These are phyloP conservation scores for Zonotrichia leucophrys DNA, from an alignment of 2,113 vertebrate genomes.

Conservation along the genomic window DNA sequence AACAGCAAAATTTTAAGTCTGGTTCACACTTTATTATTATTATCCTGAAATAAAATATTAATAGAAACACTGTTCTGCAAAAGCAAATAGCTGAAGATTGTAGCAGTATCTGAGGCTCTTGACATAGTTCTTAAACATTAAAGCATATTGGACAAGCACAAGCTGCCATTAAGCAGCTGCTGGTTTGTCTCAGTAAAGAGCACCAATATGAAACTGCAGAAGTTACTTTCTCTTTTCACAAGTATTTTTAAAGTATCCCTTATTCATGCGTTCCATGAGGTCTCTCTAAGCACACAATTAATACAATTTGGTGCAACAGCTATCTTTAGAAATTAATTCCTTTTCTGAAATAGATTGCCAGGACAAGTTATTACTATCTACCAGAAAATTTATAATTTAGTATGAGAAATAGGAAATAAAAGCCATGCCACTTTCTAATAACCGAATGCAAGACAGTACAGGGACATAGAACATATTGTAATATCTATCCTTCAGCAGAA, in stretches of 20 bases:
- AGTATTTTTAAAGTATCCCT: neutral
- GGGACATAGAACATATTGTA: neutral
- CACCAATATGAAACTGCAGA: accelerated
- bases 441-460: neutral
- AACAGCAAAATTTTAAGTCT: neutral
- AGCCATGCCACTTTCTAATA: neutral
- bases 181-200: neutral
- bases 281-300: neutral
- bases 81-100: neutral
- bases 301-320: neutral
- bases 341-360: neutral
- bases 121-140: neutral
- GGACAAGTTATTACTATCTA: neutral
- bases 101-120: neutral
- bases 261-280: accelerated
- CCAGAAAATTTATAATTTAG: neutral
- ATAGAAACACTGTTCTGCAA: neutral
- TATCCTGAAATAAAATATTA: neutral
- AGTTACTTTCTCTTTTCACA: neutral
- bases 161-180: neutral
- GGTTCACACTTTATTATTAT: neutral
- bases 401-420: neutral
- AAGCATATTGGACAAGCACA: neutral
- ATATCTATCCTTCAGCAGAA: neutral
- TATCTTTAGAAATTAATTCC: neutral